A percentile compares a stretch with the other conserved stretches of the same genome.
Conservation (phyloP, 1,140 invertebrate species). For the Augochlora pura region DNA sequence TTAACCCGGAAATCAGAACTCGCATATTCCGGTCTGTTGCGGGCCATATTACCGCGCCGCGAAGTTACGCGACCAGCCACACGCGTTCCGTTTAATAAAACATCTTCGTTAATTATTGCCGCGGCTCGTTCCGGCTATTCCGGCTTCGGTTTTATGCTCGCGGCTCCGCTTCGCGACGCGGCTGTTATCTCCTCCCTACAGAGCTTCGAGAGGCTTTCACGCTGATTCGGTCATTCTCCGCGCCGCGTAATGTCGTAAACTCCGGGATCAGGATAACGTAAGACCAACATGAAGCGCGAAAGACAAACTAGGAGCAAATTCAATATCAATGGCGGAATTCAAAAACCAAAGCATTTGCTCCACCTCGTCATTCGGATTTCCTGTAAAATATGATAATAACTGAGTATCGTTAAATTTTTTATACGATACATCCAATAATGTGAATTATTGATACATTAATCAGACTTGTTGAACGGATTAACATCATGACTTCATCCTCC, state of each 20-base stretch:
- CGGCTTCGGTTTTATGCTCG: constrained; percentile 18
- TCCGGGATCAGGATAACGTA: constrained; percentile 12
- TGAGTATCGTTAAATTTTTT: too few relatives aligned
- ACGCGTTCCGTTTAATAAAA: constrained; percentile 36
- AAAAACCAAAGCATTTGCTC: neutral
- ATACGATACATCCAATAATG: too few relatives aligned
- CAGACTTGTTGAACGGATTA: too few relatives aligned
- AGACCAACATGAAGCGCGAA: too few relatives aligned
- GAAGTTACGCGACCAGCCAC: neutral
- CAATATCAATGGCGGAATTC: neutral
- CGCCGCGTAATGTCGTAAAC: constrained; percentile 23
- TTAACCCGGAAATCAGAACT: constrained; percentile 53
- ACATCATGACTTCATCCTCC: neutral
- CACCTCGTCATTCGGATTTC: neutral
- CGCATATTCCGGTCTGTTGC: neutral
- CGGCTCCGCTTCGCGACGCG: neutral
- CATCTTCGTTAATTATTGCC: constrained; percentile 43
- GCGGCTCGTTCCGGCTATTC: constrained; percentile 13
- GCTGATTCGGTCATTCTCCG: constrained; percentile 33
- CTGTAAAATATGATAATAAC: too few relatives aligned
- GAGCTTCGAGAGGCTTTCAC: constrained; percentile 17
- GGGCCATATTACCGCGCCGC: neutral
- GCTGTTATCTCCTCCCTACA: constrained; percentile 19
- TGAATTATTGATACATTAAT: too few relatives aligned
- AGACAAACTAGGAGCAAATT: neutral